Evolutionary conservation across 2,113 vertebrate species (phyloP).

Genomic region (Carassius carassius): DNA sequence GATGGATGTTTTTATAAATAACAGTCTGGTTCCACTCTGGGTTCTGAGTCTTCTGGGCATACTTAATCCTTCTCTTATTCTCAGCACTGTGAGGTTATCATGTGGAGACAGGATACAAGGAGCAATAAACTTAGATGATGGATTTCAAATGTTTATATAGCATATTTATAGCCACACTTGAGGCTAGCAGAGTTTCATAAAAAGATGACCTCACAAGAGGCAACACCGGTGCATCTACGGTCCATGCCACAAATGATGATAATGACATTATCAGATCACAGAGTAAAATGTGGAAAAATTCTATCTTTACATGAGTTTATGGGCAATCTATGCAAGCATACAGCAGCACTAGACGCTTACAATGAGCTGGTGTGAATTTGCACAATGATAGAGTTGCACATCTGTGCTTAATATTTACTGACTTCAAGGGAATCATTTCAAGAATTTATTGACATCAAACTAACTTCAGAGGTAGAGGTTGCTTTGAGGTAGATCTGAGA

Average conservation of each 20-base stretch:
- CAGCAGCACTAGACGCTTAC: constrained; percentile 10
- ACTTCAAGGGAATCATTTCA: background rate
- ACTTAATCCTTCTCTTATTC: constrained; percentile 94
- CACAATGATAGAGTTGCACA: background rate
- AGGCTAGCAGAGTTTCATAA: background rate
- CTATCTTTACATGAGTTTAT: constrained; percentile 37
- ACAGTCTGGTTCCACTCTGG: constrained; percentile 99
- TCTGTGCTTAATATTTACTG: constrained; percentile 17
- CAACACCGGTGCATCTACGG: constrained; percentile 31
- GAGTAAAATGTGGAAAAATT: constrained; percentile 25
- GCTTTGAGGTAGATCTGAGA: constrained; percentile 53
- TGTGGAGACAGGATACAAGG: constrained; percentile 54
- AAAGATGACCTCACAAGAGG: constrained; percentile 30
- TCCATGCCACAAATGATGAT: constrained; percentile 42
- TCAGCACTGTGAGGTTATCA: constrained; percentile 83
- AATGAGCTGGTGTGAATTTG: constrained; percentile 8
- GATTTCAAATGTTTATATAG: background rate
- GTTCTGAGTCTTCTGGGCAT: constrained; percentile 93
- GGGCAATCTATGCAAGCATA: constrained; percentile 22
- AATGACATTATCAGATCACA: constrained; percentile 45
- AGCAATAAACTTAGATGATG: background rate
- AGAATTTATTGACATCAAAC: constrained; percentile 12
- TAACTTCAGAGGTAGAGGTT: constrained; percentile 47
- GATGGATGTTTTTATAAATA: constrained; percentile 98
- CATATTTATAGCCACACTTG: background rate